Conservation (phyloP, 2,888 invertebrate genomes). For the Idaea aversata region DNA sequence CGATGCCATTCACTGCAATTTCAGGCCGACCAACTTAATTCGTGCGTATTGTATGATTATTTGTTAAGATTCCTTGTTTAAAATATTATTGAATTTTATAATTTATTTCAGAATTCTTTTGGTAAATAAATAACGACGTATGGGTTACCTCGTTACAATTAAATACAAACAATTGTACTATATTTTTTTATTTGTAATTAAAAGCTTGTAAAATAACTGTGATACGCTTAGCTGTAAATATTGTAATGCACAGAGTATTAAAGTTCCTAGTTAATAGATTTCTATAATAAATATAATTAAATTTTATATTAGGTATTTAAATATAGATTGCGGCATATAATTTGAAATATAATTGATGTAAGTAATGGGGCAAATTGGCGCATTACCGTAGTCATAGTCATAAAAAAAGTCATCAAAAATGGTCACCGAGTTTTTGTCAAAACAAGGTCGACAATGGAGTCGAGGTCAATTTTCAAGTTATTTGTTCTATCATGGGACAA, state of each 20-base stretch:
- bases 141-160: too few relatives aligned
- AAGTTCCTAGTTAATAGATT: conserved; percentile 49
- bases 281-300: background rate
- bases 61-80: too few relatives aligned
- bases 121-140: too few relatives aligned
- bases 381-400: too few relatives aligned
- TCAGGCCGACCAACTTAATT: background rate
- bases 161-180: background rate
- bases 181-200: conserved; percentile 6
- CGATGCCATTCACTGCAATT: background rate
- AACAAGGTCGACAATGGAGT: too few relatives aligned
- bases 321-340: conserved; percentile 16
- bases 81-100: too few relatives aligned
- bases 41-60: too few relatives aligned
- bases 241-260: conserved; percentile 40
- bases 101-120: too few relatives aligned
- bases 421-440: too few relatives aligned
- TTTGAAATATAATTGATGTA: background rate
- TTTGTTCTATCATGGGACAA: too few relatives aligned
- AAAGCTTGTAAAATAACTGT: conserved; percentile 21
- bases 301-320: conserved; percentile 12
- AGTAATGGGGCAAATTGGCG: background rate
- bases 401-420: too few relatives aligned
- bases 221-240: conserved; percentile 30
- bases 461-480: too few relatives aligned